These are phyloP conservation scores for Pipa parva DNA, from an alignment of 2,113 vertebrate genomes.

Conservation along the genomic window DNA sequence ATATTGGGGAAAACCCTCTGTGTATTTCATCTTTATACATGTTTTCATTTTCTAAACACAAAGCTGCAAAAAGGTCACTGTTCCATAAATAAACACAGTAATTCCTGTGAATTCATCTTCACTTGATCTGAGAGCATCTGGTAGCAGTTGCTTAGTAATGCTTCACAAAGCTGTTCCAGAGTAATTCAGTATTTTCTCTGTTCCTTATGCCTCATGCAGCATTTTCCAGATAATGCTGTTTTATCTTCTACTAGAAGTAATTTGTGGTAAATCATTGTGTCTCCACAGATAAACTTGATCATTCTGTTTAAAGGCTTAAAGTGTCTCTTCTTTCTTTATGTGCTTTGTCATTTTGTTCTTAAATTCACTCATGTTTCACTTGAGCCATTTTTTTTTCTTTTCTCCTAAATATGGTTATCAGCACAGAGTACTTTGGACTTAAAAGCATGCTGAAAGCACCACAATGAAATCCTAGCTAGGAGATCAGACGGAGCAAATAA, in stretches of 20 bases:
- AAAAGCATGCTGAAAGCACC: slow-evolving; percentile 13
- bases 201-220: not conserved
- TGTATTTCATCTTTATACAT: not conserved
- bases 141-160: not conserved
- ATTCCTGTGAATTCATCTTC: no score
- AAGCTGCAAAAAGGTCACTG: no score
- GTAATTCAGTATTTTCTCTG: not conserved
- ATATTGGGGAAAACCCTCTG: no score
- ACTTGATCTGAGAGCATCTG: not conserved
- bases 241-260: not conserved
- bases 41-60: no score
- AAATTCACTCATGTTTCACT: slow-evolving; percentile 6
- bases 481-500: not conserved
- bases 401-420: slow-evolving; percentile 25
- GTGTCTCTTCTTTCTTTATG: not conserved
- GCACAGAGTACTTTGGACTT: slow-evolving; percentile 2
- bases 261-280: not conserved
- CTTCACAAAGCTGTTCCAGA: not conserved
- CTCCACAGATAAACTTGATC: slow-evolving; percentile 4
- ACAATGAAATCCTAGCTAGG: slow-evolving; percentile 5
- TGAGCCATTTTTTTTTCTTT: slow-evolving; percentile 19
- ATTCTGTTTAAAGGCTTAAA: slow-evolving; percentile 5
- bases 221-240: not conserved
- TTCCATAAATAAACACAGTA: no score
- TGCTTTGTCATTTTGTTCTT: slow-evolving; percentile 6